Evolutionary conservation across 2,888 invertebrate species (phyloP).

Genomic region (Oscheius sp.): DNA sequence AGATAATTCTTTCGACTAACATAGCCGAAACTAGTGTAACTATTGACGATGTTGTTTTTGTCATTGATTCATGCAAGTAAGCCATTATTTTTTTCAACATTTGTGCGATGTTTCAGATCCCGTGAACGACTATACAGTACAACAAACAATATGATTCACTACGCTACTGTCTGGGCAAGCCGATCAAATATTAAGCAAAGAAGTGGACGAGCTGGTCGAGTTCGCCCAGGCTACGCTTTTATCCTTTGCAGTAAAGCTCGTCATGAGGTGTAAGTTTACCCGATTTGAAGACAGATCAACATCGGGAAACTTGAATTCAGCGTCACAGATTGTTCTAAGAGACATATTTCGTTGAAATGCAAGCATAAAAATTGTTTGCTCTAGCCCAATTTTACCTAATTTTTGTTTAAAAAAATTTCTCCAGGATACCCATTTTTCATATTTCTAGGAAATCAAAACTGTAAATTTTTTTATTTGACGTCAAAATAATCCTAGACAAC

Average conservation of each 20-base stretch:
- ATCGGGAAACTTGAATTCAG: too few relatives aligned
- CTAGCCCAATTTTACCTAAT: not conserved
- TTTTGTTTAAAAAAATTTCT: not conserved
- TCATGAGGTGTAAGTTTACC: slow-evolving; percentile 71
- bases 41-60: slow-evolving; percentile 96
- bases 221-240: slow-evolving; percentile 90
- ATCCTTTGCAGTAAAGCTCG: slow-evolving; percentile 81
- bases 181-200: slow-evolving; percentile 90
- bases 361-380: too few relatives aligned
- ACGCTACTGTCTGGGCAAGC: slow-evolving; percentile 86
- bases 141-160: slow-evolving; percentile 98
- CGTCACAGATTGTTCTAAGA: too few relatives aligned
- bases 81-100: slow-evolving; percentile 41
- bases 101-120: slow-evolving; percentile 75
- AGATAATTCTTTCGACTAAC: slow-evolving; percentile 95
- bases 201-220: slow-evolving; percentile 93
- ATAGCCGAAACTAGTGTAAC: slow-evolving; percentile 98
- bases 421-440: too few relatives aligned
- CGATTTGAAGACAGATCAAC: too few relatives aligned
- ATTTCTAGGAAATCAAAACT: not conserved
- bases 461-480: too few relatives aligned
- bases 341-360: too few relatives aligned
- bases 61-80: slow-evolving; percentile 91
- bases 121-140: slow-evolving; percentile 97
- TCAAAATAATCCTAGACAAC: too few relatives aligned